Percentiles rank a stretch among this genome's conserved stretches.
phyloP scores from a whole-genome alignment of 2,888 invertebrate species.

The Keiferia lycopersicella region DNA sequence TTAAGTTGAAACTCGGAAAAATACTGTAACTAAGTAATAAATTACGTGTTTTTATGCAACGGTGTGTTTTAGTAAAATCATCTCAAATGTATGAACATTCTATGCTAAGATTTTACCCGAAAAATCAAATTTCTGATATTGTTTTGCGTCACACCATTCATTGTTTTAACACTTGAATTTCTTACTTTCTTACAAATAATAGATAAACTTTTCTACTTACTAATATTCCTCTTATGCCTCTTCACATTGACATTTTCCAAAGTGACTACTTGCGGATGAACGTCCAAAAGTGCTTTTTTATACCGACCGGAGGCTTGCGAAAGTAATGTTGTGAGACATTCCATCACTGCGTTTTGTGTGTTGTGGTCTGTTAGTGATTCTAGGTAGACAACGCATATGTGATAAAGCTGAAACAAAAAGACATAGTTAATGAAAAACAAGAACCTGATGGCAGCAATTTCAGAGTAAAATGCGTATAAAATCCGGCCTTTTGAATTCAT shows the following conservation, averaged over 20 bases:
- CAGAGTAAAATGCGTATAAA: too few species aligned
- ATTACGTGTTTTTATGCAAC: too few species aligned
- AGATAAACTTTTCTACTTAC: too few species aligned
- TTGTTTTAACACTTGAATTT: too few species aligned
- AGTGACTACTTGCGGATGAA: slow-evolving; percentile 51
- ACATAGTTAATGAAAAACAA: background rate
- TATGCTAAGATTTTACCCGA: background rate
- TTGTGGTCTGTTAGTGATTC: slow-evolving; percentile 89
- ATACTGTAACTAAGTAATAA: too few species aligned
- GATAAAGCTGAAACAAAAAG: slow-evolving; percentile 84
- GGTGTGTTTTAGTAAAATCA: too few species aligned
- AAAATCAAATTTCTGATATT: background rate
- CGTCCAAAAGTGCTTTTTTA: slow-evolving; percentile 76
- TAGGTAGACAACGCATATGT: slow-evolving; percentile 87
- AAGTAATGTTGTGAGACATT: slow-evolving; percentile 85
- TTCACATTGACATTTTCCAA: slow-evolving; percentile 63
- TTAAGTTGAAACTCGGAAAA: too few species aligned
- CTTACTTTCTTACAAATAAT: too few species aligned
- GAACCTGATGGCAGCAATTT: too few species aligned
- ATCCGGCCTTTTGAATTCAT: too few species aligned
- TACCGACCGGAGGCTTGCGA: slow-evolving; percentile 71
- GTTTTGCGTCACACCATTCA: too few species aligned
- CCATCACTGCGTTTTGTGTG: slow-evolving; percentile 92
- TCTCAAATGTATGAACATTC: background rate
- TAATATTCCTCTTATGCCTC: slow-evolving; percentile 75